These are phyloP conservation scores for Aplidium turbinatum DNA, from an alignment of 23 tunicate genomes.

Conservation along the genomic window DNA sequence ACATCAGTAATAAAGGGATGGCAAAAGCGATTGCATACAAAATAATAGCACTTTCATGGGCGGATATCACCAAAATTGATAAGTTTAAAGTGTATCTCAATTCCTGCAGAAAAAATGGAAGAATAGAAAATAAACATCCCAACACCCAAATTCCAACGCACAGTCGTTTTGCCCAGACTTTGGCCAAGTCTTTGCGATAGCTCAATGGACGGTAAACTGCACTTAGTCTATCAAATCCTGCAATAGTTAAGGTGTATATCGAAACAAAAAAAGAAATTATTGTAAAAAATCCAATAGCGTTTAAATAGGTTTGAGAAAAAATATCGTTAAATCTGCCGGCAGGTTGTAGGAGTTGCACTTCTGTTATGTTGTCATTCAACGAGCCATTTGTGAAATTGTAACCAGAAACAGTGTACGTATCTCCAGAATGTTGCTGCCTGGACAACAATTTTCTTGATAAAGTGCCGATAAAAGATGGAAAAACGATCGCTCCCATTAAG, in stretches of 20 bases:
- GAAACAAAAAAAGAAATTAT: slow-evolving; percentile 55
- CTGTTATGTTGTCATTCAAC: not conserved
- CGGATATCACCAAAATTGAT: slow-evolving; percentile 44
- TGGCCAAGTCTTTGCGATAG: slow-evolving; percentile 74
- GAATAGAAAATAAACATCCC: slow-evolving; percentile 36
- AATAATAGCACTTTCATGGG: slow-evolving; percentile 28
- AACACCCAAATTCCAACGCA: slow-evolving; percentile 55
- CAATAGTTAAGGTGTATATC: slow-evolving; percentile 61
- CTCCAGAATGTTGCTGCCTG: too few species aligned
- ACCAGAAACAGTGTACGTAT: too few species aligned
- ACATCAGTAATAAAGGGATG: slow-evolving; percentile 65
- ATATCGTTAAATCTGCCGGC: slow-evolving; percentile 10
- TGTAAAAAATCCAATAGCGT: slow-evolving; percentile 77
- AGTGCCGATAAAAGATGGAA: slow-evolving; percentile 55
- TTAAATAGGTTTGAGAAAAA: slow-evolving; percentile 25
- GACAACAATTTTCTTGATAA: too few species aligned
- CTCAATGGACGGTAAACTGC: slow-evolving; percentile 67
- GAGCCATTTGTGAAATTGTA: slow-evolving; percentile 18
- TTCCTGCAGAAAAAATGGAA: slow-evolving; percentile 48
- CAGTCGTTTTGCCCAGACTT: slow-evolving; percentile 31
- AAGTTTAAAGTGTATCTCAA: slow-evolving; percentile 46
- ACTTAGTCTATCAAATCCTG: slow-evolving; percentile 71
- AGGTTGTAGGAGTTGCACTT: slow-evolving; percentile 20
- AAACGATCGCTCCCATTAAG: slow-evolving; percentile 62
- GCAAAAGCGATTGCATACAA: slow-evolving; percentile 54